These are phyloP conservation scores for Euglossa dilemma DNA, from an alignment of 1,140 invertebrate species.

Conservation along the genomic window DNA sequence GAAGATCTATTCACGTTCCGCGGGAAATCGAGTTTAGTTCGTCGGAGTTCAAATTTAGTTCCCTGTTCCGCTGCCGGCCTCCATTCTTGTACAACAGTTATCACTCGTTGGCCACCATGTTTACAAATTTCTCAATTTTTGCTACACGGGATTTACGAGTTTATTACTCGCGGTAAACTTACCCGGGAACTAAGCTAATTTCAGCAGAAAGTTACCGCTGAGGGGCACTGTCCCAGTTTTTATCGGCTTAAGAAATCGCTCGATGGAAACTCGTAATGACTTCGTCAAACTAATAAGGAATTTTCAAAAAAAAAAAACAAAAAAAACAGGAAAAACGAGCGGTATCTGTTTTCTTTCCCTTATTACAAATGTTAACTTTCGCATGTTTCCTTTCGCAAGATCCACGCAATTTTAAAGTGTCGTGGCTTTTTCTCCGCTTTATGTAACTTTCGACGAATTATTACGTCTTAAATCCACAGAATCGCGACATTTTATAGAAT, in stretches of 20 bases:
- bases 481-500: too few species aligned
- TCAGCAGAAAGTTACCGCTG: constrained; percentile 28
- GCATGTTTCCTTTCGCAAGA: background rate
- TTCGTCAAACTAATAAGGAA: constrained; percentile 2
- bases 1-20: background rate
- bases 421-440: too few species aligned
- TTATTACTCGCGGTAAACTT: constrained; percentile 32
- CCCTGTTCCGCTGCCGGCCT: background rate
- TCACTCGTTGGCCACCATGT: constrained; percentile 30
- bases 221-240: constrained; percentile 25
- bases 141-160: constrained; percentile 28
- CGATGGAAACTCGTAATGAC: constrained; percentile 1
- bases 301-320: too few species aligned
- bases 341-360: background rate
- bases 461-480: too few species aligned
- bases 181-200: constrained; percentile 13
- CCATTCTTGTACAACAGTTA: constrained; percentile 6
- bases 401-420: too few species aligned
- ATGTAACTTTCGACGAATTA: too few species aligned
- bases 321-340: too few species aligned
- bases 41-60: background rate
- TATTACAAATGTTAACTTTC: background rate
- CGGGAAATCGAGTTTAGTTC: background rate
- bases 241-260: constrained; percentile 31
- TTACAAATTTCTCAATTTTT: constrained; percentile 49